Evolutionary conservation across 2,888 invertebrate species (phyloP), one percentile per base, ranked within the genome.

Genomic region (Itoplectis maculator): DNA sequence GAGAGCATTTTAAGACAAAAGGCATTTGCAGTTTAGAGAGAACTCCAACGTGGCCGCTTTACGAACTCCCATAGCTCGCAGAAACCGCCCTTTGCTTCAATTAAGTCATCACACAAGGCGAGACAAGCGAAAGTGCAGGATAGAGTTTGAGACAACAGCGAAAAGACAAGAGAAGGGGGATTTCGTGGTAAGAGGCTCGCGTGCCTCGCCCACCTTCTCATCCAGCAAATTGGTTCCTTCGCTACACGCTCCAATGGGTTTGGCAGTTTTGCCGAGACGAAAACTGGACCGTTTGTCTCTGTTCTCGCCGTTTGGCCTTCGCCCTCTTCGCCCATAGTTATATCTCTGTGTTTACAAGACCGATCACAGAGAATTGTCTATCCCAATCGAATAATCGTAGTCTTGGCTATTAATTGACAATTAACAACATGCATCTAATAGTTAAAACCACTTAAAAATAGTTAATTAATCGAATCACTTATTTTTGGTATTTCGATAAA

Each of bases 151-250:
- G 35, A 29, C 35, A 74, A 61, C 35, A 42, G 29, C 49, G 37
- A 37, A 61, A 42, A 45, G 59, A 68, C 20, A 29, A 13, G 20
- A 49, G 59, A 45, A 40, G 63, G 42, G 54, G 63, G 59, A 75
- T 75, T 80, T 70, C 37, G 63, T 69, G 73, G 68, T 74, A 74
- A 51, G 61, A 61, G 56, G 65, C 49, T 80, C 70, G 80, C 80
- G 80, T 80, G 80, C 73, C 73, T 73, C 37, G 51, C 63, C 42
- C 63, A 54, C 69, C 51, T 78, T 75, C 75, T 70, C 75, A 66
- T 45, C 75, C 75, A 56, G 45, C 79, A 80, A 80, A 80, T 74
- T 75, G 80, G 74, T 35, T 77, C 73, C 69, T 69, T 40, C 70
- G 63, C 69, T 42, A 15, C 23, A n/a, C 51, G 29, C 59, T 23